These are phyloP conservation scores for Tanypteryx hageni DNA, from an alignment of 2,888 invertebrate species.

Conservation along the genomic window DNA sequence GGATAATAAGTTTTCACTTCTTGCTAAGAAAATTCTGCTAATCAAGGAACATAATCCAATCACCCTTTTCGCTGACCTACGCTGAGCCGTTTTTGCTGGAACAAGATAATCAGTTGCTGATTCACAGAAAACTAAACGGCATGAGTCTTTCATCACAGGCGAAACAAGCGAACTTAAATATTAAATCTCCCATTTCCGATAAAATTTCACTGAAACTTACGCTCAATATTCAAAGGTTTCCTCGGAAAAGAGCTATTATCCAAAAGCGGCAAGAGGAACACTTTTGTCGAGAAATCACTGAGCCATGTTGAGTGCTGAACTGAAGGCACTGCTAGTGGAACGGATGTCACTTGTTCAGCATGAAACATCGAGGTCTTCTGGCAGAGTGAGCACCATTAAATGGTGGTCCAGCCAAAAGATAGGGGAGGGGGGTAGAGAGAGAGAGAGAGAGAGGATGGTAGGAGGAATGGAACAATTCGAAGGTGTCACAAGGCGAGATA, in stretches of 20 bases:
- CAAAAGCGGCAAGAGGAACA: conserved; percentile 17
- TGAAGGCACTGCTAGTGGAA: conserved; percentile 30
- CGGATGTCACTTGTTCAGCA: conserved; percentile 54
- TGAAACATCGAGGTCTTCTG: conserved; percentile 61
- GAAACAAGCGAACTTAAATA: too few relatives aligned
- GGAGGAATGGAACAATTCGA: conserved; percentile 44
- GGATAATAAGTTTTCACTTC: too few relatives aligned
- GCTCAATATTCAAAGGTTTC: background rate
- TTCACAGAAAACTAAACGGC: too few relatives aligned
- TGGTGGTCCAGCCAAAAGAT: conserved; percentile 34
- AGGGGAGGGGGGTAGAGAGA: background rate
- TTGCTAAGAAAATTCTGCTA: too few relatives aligned
- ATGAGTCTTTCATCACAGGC: too few relatives aligned
- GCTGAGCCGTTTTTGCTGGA: too few relatives aligned
- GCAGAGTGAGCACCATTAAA: conserved; percentile 19
- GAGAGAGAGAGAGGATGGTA: conserved; percentile 4
- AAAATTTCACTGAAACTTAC: background rate
- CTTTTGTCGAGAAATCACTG: conserved; percentile 36
- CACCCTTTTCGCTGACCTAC: too few relatives aligned
- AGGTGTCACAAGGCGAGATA: conserved; percentile 49
- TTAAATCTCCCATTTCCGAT: background rate
- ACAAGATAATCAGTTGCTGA: too few relatives aligned
- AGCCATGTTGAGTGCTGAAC: conserved; percentile 50
- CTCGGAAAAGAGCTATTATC: conserved; percentile 2
- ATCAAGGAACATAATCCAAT: too few relatives aligned